Conservation (phyloP, 37 sponge, comb jelly and placozoan species). For the Hormiphora californensis region DNA sequence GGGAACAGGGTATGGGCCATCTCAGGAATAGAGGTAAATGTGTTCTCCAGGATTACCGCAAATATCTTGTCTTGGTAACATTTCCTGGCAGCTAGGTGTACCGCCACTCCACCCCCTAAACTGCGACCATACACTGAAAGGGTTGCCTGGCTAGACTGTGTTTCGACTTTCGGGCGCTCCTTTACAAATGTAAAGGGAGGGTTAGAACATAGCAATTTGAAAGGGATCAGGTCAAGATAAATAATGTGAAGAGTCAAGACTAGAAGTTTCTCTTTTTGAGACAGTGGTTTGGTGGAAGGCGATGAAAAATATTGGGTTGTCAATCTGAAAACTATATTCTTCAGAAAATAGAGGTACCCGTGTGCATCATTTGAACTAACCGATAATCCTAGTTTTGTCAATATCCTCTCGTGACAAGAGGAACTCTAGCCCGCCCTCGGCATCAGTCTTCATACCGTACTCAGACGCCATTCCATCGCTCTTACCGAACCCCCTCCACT, state of each 20-base stretch:
- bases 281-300: no score
- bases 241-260: no score
- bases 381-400: constrained; percentile 76
- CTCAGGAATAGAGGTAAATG: constrained; percentile 88
- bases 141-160: not conserved
- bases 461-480: constrained; percentile 90
- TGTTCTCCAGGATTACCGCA: constrained; percentile 92
- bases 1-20: constrained; percentile 86
- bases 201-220: no score
- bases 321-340: no score
- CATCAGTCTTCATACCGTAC: constrained; percentile 81
- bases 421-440: constrained; percentile 83
- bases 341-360: no score
- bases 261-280: no score
- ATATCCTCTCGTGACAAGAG: constrained; percentile 77
- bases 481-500: constrained; percentile 96
- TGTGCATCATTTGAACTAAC: no score
- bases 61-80: constrained; percentile 71
- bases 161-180: not conserved
- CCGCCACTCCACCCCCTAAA: constrained; percentile 91
- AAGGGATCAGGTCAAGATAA: no score
- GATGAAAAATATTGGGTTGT: no score
- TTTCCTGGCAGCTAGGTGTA: constrained; percentile 69
- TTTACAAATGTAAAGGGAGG: no score
- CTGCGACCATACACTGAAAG: constrained; percentile 73